Conservation (phyloP, 2,888 invertebrate genomes). For the Lepidonotus clava region DNA sequence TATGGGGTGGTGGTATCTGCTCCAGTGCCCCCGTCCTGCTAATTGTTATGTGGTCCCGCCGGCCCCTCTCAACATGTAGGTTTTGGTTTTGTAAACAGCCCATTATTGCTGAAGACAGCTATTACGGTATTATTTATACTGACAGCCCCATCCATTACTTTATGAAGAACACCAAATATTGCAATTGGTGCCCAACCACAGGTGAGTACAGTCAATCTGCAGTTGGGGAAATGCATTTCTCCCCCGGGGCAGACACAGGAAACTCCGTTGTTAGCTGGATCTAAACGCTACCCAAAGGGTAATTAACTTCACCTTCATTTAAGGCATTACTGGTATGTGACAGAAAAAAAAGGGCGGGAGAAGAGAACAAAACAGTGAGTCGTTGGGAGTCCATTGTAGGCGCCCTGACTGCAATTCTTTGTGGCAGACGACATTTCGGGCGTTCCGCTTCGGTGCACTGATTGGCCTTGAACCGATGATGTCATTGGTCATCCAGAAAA, state of each 20-base stretch:
- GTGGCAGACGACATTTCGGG: too few species aligned
- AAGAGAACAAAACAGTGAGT: too few species aligned
- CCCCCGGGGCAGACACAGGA: background rate
- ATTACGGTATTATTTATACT: slow-evolving; percentile 16
- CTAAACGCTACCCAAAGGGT: background rate
- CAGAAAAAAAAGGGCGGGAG: too few species aligned
- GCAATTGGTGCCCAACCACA: slow-evolving; percentile 9
- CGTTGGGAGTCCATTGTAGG: too few species aligned
- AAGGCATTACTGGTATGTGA: too few species aligned
- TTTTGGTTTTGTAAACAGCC: slow-evolving; percentile 6
- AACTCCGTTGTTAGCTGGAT: background rate
- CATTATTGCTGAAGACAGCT: background rate
- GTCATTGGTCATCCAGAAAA: too few species aligned
- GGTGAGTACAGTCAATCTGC: background rate
- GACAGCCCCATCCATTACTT: slow-evolving; percentile 1
- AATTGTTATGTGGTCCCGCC: background rate
- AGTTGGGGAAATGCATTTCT: too few species aligned
- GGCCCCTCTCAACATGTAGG: background rate
- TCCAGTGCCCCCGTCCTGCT: background rate
- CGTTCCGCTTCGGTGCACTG: too few species aligned
- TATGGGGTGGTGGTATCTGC: background rate
- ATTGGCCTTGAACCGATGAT: too few species aligned
- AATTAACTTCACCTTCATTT: background rate
- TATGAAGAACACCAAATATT: background rate
- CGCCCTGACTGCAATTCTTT: too few species aligned